phyloP scores from a whole-genome alignment of 1,140 invertebrate genomes.

The Heterodera carotae region DNA sequence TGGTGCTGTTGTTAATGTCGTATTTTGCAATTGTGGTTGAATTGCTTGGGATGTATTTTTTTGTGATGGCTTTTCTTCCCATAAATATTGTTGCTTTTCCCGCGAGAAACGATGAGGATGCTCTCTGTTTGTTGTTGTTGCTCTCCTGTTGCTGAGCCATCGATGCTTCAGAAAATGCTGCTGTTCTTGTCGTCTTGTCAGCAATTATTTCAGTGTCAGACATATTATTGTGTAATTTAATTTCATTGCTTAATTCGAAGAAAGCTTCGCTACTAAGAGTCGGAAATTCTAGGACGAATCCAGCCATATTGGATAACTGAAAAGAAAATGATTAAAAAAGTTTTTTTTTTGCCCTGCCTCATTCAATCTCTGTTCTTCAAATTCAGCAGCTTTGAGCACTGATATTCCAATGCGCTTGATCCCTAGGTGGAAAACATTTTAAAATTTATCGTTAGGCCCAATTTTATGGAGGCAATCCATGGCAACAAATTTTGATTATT shows the following conservation, averaged over 20 bases:
- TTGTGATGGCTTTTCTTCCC: too few species aligned
- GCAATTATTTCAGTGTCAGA: neutral
- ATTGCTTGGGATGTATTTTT: too few species aligned
- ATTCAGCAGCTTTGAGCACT: slow-evolving; percentile 41
- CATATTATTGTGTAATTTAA: neutral
- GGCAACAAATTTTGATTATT: neutral
- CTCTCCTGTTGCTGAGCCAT: too few species aligned
- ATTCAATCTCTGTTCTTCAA: slow-evolving; percentile 30
- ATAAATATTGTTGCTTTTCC: too few species aligned
- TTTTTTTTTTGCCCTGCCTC: slow-evolving; percentile 18
- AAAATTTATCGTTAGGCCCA: neutral
- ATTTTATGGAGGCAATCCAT: too few species aligned
- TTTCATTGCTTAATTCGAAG: neutral
- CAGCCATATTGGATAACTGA: slow-evolving; percentile 7
- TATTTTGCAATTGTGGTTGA: too few species aligned
- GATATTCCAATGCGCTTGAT: slow-evolving; percentile 33
- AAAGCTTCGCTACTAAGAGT: neutral
- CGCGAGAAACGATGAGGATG: too few species aligned
- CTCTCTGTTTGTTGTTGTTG: too few species aligned
- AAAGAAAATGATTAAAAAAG: slow-evolving; percentile 9
- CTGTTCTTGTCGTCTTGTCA: too few species aligned
- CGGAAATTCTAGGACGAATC: neutral
- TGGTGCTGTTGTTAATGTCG: too few species aligned
- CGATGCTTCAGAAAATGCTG: neutral
- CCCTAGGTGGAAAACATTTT: slow-evolving; percentile 5